Evolutionary conservation across 2,113 vertebrate species (phyloP).

Genomic region (Redunca redunca): DNA sequence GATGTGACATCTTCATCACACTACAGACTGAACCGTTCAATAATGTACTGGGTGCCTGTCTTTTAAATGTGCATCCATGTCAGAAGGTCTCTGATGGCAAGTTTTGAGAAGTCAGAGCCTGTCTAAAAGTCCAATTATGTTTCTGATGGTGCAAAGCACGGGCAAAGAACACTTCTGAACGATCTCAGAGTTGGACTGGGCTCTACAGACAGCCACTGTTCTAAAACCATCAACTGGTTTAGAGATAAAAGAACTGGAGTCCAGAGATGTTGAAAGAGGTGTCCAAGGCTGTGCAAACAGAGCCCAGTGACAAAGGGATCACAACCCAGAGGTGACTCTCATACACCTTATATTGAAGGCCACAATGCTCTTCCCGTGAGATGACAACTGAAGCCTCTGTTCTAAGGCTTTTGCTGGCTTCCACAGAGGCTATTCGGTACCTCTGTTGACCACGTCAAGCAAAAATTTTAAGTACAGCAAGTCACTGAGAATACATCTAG

Average conservation of each 20-base stretch:
- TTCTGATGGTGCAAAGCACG: neutral
- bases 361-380: neutral
- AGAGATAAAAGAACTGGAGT: neutral
- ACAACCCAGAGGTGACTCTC: neutral
- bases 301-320: neutral
- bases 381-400: neutral
- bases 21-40: neutral
- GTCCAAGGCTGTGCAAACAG: neutral
- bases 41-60: neutral
- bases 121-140: neutral
- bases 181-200: neutral
- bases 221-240: neutral
- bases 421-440: neutral
- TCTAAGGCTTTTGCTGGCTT: neutral
- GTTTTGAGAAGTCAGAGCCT: neutral
- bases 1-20: neutral
- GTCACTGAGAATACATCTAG: neutral
- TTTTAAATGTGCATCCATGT: neutral
- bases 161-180: neutral
- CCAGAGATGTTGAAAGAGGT: neutral
- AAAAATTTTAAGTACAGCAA: neutral
- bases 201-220: neutral
- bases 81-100: neutral
- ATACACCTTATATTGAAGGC: accelerated
- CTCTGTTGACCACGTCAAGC: neutral